Evolutionary conservation across 2,113 vertebrate genomes (phyloP).

Genomic region (Emberiza fucata): DNA sequence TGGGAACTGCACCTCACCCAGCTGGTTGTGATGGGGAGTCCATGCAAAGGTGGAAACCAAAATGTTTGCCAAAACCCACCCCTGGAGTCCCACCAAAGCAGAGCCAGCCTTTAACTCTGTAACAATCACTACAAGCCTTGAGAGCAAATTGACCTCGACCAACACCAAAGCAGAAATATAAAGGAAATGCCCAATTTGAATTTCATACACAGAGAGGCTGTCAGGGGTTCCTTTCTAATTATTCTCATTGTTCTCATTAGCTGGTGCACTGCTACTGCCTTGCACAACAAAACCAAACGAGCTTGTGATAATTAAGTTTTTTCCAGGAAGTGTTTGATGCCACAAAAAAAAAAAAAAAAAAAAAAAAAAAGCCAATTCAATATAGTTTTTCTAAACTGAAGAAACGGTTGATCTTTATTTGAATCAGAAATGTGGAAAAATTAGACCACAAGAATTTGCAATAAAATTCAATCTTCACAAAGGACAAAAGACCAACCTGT

Average conservation of each 20-base stretch:
- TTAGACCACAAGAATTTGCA: neutral
- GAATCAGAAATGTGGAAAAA: neutral
- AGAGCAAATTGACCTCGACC: neutral
- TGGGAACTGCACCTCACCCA: rapidly evolving
- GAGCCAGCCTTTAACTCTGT: neutral
- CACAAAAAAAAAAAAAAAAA: neutral
- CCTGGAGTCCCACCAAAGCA: neutral
- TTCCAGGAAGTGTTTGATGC: neutral
- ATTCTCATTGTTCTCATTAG: neutral
- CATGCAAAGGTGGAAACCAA: neutral
- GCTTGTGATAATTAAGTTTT: neutral
- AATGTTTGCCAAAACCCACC: neutral
- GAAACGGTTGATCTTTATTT: neutral
- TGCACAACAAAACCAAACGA: neutral
- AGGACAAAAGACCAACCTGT: neutral
- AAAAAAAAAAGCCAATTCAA: neutral
- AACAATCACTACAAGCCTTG: neutral
- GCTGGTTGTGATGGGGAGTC: neutral
- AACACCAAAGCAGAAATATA: neutral
- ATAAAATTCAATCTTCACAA: neutral
- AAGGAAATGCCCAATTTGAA: neutral
- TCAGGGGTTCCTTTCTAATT: neutral
- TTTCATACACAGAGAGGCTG: neutral
- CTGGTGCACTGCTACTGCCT: neutral
- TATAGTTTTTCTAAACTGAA: neutral